Evolutionary conservation across 2,113 vertebrate species (phyloP).

Genomic region (Platysteira castanea): DNA sequence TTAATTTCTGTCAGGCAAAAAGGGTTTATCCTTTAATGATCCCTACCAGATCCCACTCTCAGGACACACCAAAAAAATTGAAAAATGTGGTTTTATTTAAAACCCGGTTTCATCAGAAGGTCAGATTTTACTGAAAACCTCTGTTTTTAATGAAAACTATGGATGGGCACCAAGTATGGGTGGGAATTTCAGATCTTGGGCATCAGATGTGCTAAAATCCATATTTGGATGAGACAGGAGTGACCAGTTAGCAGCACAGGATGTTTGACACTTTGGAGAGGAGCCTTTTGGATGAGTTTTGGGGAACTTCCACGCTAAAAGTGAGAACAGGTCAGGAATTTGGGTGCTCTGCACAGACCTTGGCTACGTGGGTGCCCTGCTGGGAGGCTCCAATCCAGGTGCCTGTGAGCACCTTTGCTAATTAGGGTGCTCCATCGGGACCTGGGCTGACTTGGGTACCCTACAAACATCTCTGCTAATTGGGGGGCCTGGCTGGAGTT

Average conservation of each 20-base stretch:
- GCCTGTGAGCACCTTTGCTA: not conserved
- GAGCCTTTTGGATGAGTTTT: not conserved
- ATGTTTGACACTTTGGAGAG: too few relatives aligned
- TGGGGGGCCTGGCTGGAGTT: not conserved
- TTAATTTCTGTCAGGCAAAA: not conserved
- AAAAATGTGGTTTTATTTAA: not conserved
- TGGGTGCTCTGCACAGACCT: fast-evolving
- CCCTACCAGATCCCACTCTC: not conserved
- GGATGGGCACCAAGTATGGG: fast-evolving
- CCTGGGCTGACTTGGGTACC: not conserved
- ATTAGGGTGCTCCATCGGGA: not conserved
- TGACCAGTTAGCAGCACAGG: fast-evolving
- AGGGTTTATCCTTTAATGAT: not conserved
- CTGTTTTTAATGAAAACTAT: not conserved
- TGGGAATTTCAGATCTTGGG: not conserved
- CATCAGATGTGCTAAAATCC: not conserved
- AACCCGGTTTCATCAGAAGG: not conserved
- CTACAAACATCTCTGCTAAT: not conserved
- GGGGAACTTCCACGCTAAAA: not conserved
- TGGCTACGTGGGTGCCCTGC: not conserved
- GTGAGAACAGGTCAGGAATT: fast-evolving
- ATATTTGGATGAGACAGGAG: fast-evolving
- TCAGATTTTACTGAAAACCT: not conserved
- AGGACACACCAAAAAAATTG: fast-evolving
- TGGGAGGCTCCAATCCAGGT: not conserved